A percentile compares a stretch with the other conserved stretches of the same genome.
phyloP scores from a whole-genome alignment of 2,888 invertebrate genomes.

The Hoplodrina ambigua region DNA sequence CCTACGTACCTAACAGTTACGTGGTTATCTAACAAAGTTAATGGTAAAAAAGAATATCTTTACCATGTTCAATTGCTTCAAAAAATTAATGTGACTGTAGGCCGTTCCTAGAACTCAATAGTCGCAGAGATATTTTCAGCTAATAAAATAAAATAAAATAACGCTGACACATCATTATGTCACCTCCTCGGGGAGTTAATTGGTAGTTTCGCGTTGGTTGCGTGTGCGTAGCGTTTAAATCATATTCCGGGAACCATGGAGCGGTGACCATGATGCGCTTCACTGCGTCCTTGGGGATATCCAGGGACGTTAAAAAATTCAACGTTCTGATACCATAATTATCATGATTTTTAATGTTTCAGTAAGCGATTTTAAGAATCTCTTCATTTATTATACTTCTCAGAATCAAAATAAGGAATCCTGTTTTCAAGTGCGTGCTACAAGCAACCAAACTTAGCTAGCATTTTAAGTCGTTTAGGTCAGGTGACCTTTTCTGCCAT shows the following conservation, averaged over 20 bases:
- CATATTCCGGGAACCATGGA: conserved; percentile 78
- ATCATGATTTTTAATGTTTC: no score
- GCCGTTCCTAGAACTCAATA: conserved; percentile 11
- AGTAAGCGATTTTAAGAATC: no score
- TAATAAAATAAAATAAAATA: conserved; percentile 45
- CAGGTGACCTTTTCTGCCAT: no score
- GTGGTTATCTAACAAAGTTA: conserved; percentile 6
- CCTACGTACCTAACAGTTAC: conserved; percentile 10
- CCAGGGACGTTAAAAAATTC: conserved; percentile 38
- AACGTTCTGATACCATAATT: no score
- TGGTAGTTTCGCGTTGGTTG: conserved; percentile 55
- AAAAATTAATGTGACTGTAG: conserved; percentile 2
- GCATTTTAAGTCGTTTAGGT: no score
- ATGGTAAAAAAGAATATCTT: conserved; percentile 9
- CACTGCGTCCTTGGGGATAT: conserved; percentile 64
- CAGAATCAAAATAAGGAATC: no score
- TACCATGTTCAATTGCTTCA: conserved; percentile 7
- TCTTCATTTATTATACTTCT: no score
- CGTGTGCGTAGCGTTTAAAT: conserved; percentile 70
- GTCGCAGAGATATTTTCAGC: conserved; percentile 28
- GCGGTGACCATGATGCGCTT: conserved; percentile 70
- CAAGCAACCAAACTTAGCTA: no score
- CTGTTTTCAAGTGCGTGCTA: no score
- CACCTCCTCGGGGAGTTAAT: conserved; percentile 51
- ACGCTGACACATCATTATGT: conserved; percentile 54